phyloP scores from a whole-genome alignment of 2,797 vertebrate genomes.

The Anisognathus igniventris region DNA sequence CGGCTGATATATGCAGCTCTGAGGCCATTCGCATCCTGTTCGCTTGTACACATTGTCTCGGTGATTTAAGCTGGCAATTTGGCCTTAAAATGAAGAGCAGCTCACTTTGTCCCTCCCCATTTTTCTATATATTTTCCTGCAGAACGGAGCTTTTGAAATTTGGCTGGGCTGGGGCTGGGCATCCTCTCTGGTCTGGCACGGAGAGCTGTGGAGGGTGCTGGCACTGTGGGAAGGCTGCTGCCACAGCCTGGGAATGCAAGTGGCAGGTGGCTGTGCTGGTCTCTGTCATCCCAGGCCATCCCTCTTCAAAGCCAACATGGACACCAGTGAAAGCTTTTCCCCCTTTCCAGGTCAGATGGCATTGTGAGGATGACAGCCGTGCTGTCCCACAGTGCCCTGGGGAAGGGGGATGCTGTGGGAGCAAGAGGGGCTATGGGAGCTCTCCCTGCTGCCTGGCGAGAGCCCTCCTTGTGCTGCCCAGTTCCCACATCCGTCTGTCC shows the following conservation, averaged over 20 bases:
- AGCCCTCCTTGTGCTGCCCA: not conserved
- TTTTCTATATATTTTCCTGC: conserved; percentile 2
- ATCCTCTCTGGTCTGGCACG: not conserved
- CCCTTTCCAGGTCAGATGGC: not conserved
- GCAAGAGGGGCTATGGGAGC: not conserved
- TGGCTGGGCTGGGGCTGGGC: not conserved
- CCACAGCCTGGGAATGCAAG: not conserved
- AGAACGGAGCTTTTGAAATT: not conserved
- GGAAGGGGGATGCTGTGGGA: not conserved
- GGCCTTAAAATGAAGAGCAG: conserved; percentile 42
- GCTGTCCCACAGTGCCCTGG: rapidly evolving
- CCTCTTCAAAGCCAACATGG: not conserved
- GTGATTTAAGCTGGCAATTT: conserved; percentile 61
- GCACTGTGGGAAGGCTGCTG: not conserved
- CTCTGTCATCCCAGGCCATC: not conserved
- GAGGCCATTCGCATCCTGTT: conserved; percentile 17
- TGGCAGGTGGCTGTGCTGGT: not conserved
- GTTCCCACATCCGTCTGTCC: rapidly evolving
- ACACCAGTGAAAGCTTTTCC: not conserved
- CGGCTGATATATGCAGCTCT: conserved; percentile 6
- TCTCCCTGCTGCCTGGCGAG: not conserved
- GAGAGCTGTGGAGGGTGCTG: not conserved
- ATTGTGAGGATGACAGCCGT: rapidly evolving
- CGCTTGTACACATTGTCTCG: conserved; percentile 43
- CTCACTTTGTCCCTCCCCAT: conserved; percentile 7